phyloP scores from a whole-genome alignment of 2,888 invertebrate genomes.

The Dasypogon diadema region DNA sequence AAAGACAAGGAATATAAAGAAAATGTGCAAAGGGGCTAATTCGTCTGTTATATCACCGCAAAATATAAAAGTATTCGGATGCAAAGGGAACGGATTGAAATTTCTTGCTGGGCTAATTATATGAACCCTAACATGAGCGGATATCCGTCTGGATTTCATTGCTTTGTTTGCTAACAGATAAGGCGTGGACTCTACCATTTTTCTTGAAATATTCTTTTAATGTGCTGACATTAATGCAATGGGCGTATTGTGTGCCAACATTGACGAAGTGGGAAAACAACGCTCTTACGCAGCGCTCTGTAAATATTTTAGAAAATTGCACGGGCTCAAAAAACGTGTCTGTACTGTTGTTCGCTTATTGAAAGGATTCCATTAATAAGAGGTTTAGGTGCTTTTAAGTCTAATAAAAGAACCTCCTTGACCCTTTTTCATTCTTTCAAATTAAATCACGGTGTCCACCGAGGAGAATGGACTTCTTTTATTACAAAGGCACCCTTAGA shows the following conservation, averaged over 20 bases:
- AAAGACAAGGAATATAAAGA: not conserved
- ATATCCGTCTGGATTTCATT: slow-evolving; percentile 52
- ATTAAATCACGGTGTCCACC: slow-evolving; percentile 30
- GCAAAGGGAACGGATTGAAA: not conserved
- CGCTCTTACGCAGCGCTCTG: slow-evolving; percentile 1
- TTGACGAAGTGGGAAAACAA: slow-evolving; percentile 42
- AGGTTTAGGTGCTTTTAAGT: slow-evolving; percentile 33
- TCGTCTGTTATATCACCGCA: slow-evolving; percentile 10
- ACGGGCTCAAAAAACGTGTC: slow-evolving; percentile 9
- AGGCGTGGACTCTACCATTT: slow-evolving; percentile 44
- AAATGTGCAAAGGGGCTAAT: slow-evolving; percentile 16
- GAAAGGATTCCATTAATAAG: slow-evolving; percentile 34
- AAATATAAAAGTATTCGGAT: slow-evolving; percentile 4
- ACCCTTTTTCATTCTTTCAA: slow-evolving; percentile 31
- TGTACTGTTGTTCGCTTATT: slow-evolving; percentile 6
- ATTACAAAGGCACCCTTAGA: slow-evolving; percentile 6
- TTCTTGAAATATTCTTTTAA: slow-evolving; percentile 40
- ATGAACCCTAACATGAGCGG: slow-evolving; percentile 48
- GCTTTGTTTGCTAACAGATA: slow-evolving; percentile 45
- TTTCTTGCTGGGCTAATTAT: slow-evolving; percentile 52
- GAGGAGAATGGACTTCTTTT: slow-evolving; percentile 32
- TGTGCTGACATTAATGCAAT: slow-evolving; percentile 46
- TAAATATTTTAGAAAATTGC: slow-evolving; percentile 12
- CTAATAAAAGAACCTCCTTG: slow-evolving; percentile 26
- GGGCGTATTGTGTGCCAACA: slow-evolving; percentile 49